Conservation (phyloP, 1,140 invertebrate genomes). For the Mesaphorura yosii region DNA sequence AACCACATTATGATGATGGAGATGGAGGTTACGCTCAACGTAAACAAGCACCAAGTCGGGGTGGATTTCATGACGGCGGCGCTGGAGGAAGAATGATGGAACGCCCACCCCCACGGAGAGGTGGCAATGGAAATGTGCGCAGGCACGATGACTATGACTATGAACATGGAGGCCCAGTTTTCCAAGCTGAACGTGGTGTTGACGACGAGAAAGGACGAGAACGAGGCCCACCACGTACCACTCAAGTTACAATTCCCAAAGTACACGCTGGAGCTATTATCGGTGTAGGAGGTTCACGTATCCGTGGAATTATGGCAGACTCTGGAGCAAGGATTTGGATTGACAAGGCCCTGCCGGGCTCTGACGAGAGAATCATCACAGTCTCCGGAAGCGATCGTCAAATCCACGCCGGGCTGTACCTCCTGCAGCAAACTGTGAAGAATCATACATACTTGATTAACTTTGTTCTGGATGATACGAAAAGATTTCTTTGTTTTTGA, state of each 20-base stretch:
- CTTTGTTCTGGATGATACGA: too few relatives aligned
- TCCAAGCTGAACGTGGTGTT: too few relatives aligned
- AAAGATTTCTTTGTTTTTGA: too few relatives aligned
- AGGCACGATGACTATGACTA: conserved; percentile 25
- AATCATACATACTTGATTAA: too few relatives aligned
- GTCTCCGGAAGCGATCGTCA: conserved; percentile 42
- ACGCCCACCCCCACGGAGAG: conserved; percentile 33
- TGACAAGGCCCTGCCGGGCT: conserved; percentile 77
- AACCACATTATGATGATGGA: conserved; percentile 42
- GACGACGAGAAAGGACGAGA: conserved; percentile 34
- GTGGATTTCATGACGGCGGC: conserved; percentile 40
- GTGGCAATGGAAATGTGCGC: conserved; percentile 32
- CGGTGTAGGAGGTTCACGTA: conserved; percentile 85
- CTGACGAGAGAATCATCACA: conserved; percentile 39
- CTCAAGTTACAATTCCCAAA: conserved; percentile 91
- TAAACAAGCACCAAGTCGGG: conserved; percentile 25
- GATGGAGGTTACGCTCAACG: conserved; percentile 32
- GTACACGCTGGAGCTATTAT: conserved; percentile 96
- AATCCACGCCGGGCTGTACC: conserved; percentile 93
- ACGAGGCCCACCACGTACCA: too few relatives aligned
- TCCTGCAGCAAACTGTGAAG: conserved; percentile 56
- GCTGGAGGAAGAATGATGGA: conserved; percentile 35
- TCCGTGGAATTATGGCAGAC: conserved; percentile 82
- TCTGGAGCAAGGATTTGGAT: conserved; percentile 90
- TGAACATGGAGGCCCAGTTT: conserved; percentile 22